Evolutionary conservation across 1,140 invertebrate species (phyloP), one percentile per base, ranked within the genome.

Genomic region (Oedothorax gibbosus): DNA sequence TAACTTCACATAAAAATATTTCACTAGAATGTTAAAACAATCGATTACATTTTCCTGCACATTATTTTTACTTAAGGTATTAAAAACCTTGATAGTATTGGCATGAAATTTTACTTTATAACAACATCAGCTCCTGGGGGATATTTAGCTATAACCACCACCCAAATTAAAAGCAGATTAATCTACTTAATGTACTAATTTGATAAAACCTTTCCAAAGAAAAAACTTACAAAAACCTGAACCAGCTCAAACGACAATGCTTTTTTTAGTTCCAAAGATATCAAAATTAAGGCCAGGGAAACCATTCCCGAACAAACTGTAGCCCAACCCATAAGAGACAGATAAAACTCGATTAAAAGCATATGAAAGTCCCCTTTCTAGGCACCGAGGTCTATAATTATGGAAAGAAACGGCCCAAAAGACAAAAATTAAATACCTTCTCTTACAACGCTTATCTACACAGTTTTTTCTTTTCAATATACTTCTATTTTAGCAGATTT

Each of bases 321-420:
- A 35, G 35, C 57, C 69, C 51, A 71, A 18, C 66, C 66, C 66
- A 15, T 69, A 69, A 14, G 66, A 15, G 50, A 54, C 15, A 71
- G 69, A 71, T 71, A 71, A 71, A 71, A 71, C 69, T 71, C 69
- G 51, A 71, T 71, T 71, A 71, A 71, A 71, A 71, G 50, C 69
- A n/a, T 51, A 71, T 71, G 69, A 71, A 71, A 71, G 50, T 18
- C 50, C 21, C n/a, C 69, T 53, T 71, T 71, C n/a, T 51, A 71
- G n/a, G 15, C 7, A 54, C 9, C 69, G n/a, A 53, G 69, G 50
- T 71, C 69, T 71, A 53, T 71, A 71, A 71, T 71, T 71, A 71
- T 18, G 50, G 69, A 21, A 35, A 20, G 21, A 69, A 69, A 35
- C 35, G 66, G 51, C 10, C 50, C 69, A n/a, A 53, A 53, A 71